A percentile compares a stretch with the other conserved stretches of the same genome.
These are phyloP conservation scores for Meiosimyza decipiens DNA, from an alignment of 2,888 invertebrate species.

Conservation along the genomic window DNA sequence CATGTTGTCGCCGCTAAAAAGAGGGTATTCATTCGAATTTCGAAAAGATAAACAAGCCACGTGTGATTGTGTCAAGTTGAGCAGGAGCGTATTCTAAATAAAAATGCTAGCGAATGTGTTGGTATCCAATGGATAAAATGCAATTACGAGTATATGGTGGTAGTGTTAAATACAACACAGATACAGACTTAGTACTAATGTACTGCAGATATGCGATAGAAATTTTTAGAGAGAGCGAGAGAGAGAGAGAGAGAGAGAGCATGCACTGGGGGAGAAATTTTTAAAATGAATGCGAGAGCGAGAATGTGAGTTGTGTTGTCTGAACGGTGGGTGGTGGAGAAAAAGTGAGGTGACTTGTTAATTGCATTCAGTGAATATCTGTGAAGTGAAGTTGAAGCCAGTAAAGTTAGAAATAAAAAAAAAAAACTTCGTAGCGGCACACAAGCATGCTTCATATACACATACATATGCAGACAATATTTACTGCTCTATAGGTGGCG, in stretches of 20 bases:
- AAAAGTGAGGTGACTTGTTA: neutral
- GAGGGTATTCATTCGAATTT: neutral
- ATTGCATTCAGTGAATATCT: neutral
- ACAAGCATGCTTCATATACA: no score
- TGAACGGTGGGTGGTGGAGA: slow-evolving; percentile 3
- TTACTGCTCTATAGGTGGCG: no score
- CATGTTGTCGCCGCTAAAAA: no score
- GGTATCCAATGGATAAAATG: slow-evolving; percentile 26
- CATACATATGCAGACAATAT: no score
- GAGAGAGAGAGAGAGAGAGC: neutral
- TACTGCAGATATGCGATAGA: slow-evolving; percentile 10
- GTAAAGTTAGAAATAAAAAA: no score
- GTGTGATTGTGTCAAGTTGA: slow-evolving; percentile 8
- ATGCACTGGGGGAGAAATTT: neutral
- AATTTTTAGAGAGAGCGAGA: neutral
- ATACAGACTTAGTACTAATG: neutral
- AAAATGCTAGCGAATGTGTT: no score
- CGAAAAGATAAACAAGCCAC: slow-evolving; percentile 10
- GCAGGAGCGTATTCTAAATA: no score
- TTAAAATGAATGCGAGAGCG: neutral
- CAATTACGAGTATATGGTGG: slow-evolving; percentile 8
- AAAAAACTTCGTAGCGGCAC: no score
- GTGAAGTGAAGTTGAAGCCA: no score
- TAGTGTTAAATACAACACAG: slow-evolving; percentile 29
- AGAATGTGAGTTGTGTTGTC: neutral